Conservation (phyloP, 2,797 vertebrate species). For the Mormyrops attenuatus region DNA sequence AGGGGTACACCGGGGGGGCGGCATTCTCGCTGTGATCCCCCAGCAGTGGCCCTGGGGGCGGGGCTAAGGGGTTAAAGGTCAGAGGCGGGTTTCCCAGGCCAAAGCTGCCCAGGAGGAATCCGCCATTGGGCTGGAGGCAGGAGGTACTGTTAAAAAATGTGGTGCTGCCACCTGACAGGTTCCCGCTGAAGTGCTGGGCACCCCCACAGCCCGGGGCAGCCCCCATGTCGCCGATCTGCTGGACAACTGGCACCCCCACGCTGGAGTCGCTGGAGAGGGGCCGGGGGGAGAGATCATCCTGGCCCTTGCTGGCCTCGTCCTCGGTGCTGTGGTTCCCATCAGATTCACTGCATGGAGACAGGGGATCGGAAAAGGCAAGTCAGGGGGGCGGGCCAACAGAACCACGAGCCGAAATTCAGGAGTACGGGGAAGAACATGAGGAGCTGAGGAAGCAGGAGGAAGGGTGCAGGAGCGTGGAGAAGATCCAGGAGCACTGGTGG, state of each 20-base stretch:
- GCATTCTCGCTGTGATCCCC: conserved; percentile 77
- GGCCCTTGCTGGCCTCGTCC: conserved; percentile 94
- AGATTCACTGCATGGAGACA: conserved; percentile 55
- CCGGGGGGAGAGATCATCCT: conserved; percentile 88
- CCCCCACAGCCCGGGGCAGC: conserved; percentile 76
- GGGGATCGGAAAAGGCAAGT: background rate
- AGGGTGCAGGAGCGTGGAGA: background rate
- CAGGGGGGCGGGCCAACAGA: background rate
- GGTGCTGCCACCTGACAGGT: conserved; percentile 60
- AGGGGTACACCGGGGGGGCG: conserved; percentile 63
- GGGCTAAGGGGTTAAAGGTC: conserved; percentile 72
- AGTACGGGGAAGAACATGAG: background rate
- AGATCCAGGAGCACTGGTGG: background rate
- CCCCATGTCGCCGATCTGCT: conserved; percentile 90
- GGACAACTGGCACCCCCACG: conserved; percentile 79
- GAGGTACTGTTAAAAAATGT: conserved; percentile 87
- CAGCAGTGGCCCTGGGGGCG: conserved; percentile 61
- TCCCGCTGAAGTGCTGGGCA: conserved; percentile 76
- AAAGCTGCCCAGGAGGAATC: conserved; percentile 87
- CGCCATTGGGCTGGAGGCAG: conserved; percentile 84
- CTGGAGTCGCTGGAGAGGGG: conserved; percentile 75
- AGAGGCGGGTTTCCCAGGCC: conserved; percentile 80
- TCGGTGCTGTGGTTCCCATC: conserved; percentile 79
- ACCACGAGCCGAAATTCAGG: background rate
- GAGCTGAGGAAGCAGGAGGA: background rate